Percentiles rank a stretch among this genome's conserved stretches.
phyloP scores from a whole-genome alignment of 2,888 invertebrate genomes.

The Conus canariensis region DNA sequence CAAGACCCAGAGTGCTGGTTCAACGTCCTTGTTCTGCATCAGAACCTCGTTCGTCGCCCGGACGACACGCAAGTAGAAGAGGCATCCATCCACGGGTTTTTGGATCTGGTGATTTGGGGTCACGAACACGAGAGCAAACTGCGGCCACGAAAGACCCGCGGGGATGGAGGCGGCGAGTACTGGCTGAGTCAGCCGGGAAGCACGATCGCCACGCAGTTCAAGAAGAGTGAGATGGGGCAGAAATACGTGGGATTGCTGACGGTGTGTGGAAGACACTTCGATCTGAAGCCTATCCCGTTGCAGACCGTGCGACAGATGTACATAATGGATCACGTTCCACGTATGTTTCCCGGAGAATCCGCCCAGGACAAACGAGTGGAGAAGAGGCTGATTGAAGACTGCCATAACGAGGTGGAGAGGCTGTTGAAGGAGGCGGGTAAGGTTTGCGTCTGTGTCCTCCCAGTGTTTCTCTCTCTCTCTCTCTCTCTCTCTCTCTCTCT shows the following conservation, averaged over 20 bases:
- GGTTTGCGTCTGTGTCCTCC: too few relatives aligned
- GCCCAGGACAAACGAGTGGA: slow-evolving; percentile 64
- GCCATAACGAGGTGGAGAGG: slow-evolving; percentile 80
- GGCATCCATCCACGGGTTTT: slow-evolving; percentile 87
- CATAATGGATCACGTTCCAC: slow-evolving; percentile 81
- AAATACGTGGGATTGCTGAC: slow-evolving; percentile 92
- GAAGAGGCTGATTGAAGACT: slow-evolving; percentile 81
- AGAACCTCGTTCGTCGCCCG: slow-evolving; percentile 90
- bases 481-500: too few relatives aligned
- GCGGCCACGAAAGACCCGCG: slow-evolving; percentile 81
- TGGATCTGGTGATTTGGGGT: slow-evolving; percentile 97
- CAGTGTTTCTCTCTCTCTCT: too few relatives aligned
- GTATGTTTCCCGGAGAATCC: slow-evolving; percentile 75
- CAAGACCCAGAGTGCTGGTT: slow-evolving; percentile 89
- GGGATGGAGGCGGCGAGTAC: slow-evolving; percentile 76
- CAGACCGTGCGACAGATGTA: slow-evolving; percentile 93
- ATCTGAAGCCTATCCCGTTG: slow-evolving; percentile 85
- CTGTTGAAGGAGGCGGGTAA: slow-evolving; percentile 80
- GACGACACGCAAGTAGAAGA: slow-evolving; percentile 90
- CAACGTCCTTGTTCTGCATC: slow-evolving; percentile 89
- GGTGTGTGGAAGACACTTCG: slow-evolving; percentile 84
- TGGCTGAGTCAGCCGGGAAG: slow-evolving; percentile 83
- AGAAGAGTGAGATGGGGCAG: slow-evolving; percentile 81
- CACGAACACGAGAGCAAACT: slow-evolving; percentile 94
- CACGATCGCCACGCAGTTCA: slow-evolving; percentile 95